Base-by-base conservation (phyloP, 2,888 invertebrate genomes). In the Drosophila subsilvestris region DNA sequence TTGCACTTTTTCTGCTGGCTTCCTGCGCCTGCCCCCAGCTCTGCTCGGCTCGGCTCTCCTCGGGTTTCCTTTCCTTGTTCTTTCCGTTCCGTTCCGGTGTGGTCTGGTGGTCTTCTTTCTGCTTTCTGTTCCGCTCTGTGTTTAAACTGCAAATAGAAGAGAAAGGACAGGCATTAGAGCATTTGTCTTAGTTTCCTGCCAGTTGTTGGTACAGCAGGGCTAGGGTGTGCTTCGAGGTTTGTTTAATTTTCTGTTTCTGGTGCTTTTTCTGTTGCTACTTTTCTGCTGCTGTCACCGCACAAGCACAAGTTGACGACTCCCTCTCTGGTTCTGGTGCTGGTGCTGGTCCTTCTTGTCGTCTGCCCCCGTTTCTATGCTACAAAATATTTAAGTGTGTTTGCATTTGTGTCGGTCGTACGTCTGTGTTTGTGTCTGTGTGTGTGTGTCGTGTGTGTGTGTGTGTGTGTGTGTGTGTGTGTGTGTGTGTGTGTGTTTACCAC, bases 131-230 rank as follows among this genome's bases (percentile, higher is more conserved):
- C 25, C 56, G 54, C 37, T 56, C 66, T 75, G 67, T 80, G 81
- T 85, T 86, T 86, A 76, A 85, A 73, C 84, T 85, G 85, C 87
- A 85, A 85, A 84, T 76, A 85, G 81, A 78, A 84, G 25, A 25
- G 29, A 29, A 29, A 74, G 32, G 63, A 49, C 49, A 86, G 78
- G 76, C 84, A 86, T 84, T 86, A 85, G 76, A 79, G 70, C 86
- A 84, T 80, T 84, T 84, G 79, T 81, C 79, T 78, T 78, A 75
- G 79, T 79, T 75, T 81, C 63, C 78, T 63, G 29, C 49, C 59
- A 50, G 63, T 61, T 62, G 63, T 61, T 62, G 55, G 37, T 54
- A 22, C 47, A 44, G 51, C 68, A 59, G 32, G 45, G 20, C 12
- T 4, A 17, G 14, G 22, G 48, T 14, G 14, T 6, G 37, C 37